phyloP scores from a whole-genome alignment of 1,140 invertebrate genomes.

The Euwallacea fornicatus region DNA sequence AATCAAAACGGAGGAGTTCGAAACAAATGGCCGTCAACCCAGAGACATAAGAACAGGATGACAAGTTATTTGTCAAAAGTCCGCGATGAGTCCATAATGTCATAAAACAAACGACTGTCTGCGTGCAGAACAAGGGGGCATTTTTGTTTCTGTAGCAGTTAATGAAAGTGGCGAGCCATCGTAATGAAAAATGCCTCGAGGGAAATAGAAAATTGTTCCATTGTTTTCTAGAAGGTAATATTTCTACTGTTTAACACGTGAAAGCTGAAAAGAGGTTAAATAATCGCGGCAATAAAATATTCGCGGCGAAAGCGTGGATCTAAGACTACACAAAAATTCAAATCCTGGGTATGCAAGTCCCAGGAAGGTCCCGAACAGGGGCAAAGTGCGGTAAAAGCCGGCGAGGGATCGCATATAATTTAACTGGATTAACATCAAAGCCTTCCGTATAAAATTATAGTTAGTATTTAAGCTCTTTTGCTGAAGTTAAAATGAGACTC shows the following conservation, averaged over 20 bases:
- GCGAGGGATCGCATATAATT: constrained; percentile 1
- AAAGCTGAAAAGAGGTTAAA: too few relatives aligned
- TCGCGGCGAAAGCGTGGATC: too few relatives aligned
- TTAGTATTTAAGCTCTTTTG: constrained; percentile 11
- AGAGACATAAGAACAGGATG: constrained; percentile 16
- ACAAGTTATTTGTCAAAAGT: constrained; percentile 30
- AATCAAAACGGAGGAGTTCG: constrained; percentile 13
- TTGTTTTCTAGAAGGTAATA: too few relatives aligned
- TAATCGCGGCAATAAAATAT: too few relatives aligned
- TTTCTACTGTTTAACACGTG: too few relatives aligned
- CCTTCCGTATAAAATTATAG: constrained; percentile 14
- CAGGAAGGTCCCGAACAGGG: neutral
- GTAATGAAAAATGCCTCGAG: constrained; percentile 6
- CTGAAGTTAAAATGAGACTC: constrained; percentile 7
- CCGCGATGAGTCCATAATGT: constrained; percentile 20
- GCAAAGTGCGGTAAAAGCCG: constrained; percentile 3
- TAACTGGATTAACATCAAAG: constrained; percentile 14
- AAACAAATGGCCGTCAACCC: constrained; percentile 22
- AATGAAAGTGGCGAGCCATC: constrained; percentile 17
- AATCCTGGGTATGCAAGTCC: neutral
- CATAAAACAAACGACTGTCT: constrained; percentile 16
- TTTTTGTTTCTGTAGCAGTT: constrained; percentile 18
- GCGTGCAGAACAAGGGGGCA: constrained; percentile 15
- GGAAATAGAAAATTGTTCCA: too few relatives aligned
- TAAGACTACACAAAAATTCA: too few relatives aligned